Evolutionary conservation across 2,888 invertebrate genomes (phyloP).

Genomic region (Capitulum mitella): DNA sequence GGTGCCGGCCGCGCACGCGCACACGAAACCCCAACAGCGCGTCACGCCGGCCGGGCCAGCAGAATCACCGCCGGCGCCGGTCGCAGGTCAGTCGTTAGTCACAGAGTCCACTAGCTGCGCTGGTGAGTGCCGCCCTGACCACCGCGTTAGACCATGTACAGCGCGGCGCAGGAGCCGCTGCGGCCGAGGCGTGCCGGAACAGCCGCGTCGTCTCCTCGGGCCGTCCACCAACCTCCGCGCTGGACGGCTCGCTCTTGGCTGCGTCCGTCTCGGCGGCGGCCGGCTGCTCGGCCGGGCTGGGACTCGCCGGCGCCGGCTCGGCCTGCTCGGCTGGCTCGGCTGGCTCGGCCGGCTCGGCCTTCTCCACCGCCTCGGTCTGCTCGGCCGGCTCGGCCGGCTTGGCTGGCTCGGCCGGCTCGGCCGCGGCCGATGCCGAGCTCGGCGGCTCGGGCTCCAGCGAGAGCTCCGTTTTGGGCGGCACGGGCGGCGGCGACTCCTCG

Average conservation of each 20-base stretch:
- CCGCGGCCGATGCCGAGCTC: background rate
- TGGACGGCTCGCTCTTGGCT: background rate
- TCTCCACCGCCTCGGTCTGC: too few relatives aligned
- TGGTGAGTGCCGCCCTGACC: background rate
- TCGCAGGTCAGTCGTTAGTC: background rate
- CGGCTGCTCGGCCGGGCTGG: background rate
- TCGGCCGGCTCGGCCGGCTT: too few relatives aligned
- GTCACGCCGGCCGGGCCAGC: too few relatives aligned
- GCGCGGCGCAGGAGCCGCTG: background rate
- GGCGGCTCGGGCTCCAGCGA: slow-evolving; percentile 1
- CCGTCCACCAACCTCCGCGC: background rate
- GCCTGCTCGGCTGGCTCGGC: background rate
- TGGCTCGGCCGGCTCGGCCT: background rate
- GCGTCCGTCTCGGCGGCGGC: background rate
- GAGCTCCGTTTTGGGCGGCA: slow-evolving; percentile 12
- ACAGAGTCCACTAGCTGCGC: too few relatives aligned
- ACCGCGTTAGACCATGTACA: background rate
- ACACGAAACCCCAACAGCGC: too few relatives aligned
- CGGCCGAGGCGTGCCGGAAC: background rate
- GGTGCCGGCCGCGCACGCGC: too few relatives aligned
- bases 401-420: background rate
- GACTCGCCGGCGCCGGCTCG: background rate
- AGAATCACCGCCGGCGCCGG: too few relatives aligned
- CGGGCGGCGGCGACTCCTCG: background rate
- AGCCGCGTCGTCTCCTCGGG: background rate